Percentiles rank a stretch among this genome's conserved stretches.
Evolutionary conservation across 2,113 vertebrate species (phyloP).

Genomic region (Cavia porcellus): DNA sequence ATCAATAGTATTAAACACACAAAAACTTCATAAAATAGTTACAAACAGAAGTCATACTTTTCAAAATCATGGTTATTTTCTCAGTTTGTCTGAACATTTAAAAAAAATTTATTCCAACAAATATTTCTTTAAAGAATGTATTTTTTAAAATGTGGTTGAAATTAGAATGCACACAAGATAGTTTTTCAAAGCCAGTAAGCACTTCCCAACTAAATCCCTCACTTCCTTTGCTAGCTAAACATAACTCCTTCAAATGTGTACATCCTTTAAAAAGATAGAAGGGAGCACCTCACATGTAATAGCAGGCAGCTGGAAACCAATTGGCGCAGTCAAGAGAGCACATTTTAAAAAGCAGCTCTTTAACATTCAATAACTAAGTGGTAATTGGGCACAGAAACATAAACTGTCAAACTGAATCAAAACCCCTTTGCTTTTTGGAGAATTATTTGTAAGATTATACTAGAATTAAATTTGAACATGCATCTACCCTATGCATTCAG

Average conservation of each 20-base stretch:
- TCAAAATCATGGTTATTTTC: slow-evolving; percentile 67
- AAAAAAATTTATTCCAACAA: background rate
- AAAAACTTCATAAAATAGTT: slow-evolving; percentile 42
- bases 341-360: slow-evolving; percentile 85
- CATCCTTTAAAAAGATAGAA: slow-evolving; percentile 78
- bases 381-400: slow-evolving; percentile 87
- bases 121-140: slow-evolving; percentile 68
- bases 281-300: slow-evolving; percentile 72
- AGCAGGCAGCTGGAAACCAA: slow-evolving; percentile 83
- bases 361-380: slow-evolving; percentile 84
- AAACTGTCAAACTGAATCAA: slow-evolving; percentile 88
- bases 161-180: slow-evolving; percentile 71
- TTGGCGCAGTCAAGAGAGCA: slow-evolving; percentile 58
- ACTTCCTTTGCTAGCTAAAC: slow-evolving; percentile 84
- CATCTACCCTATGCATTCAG: slow-evolving; percentile 82
- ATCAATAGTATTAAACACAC: slow-evolving; percentile 16
- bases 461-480: slow-evolving; percentile 86
- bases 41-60: slow-evolving; percentile 59
- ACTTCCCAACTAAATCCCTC: slow-evolving; percentile 84
- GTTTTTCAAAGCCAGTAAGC: slow-evolving; percentile 74
- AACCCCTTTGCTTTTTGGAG: slow-evolving; percentile 82
- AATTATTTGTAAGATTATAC: slow-evolving; percentile 87
- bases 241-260: slow-evolving; percentile 79
- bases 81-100: slow-evolving; percentile 71
- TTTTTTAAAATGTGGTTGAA: slow-evolving; percentile 48